Base-by-base conservation (phyloP, 2,113 vertebrate genomes). In the Microtus ochrogaster region DNA sequence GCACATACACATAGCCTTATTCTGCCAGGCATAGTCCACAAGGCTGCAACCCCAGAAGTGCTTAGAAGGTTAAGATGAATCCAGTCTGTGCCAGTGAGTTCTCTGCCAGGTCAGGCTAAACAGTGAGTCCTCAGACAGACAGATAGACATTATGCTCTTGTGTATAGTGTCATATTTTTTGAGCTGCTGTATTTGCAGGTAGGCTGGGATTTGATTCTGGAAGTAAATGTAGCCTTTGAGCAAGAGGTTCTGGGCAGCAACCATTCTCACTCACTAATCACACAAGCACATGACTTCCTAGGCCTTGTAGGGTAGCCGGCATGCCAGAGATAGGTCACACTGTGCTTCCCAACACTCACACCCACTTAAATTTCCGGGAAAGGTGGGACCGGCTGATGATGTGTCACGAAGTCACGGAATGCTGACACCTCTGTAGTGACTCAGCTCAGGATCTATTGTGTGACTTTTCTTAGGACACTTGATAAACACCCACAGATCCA, bases 151-250 rank as follows among this genome's bases (percentile, higher is more conserved):
- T 61, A 68, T 44, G 8, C 49, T 93, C 61, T 36, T 82, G 58
- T 47, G 7, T 19, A 0, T 10, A 16, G 7, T 16, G 79, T 22
- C 3, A 22, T 66, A 49, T 94, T 86, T 89, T 92, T 93, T 49
- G 79, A 96, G 91, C n/a, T 87, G 63, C 41, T 70, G 3, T 17
- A 12, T 92, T 90, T 92, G 73, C 47, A 39, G 5, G 39, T 17
- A 79, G 92, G 39, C 63, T 73, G 52, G 72, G n/a, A 68, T 94
- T 93, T 66, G 39, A 16, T 95, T 44, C 21, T 65, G 41, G 76
- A 70, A 52, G 22, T 47, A 55, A 90, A 44, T 28, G 36, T 2
- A 28, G 66, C 28, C 84, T 82, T 36, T 74, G 52, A 61, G 58
- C 44, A 68, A 95, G 28, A 49, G 81, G 33, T 14, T 30, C 33